Conservation (phyloP, 1,140 invertebrate genomes). For the Achroia grisella region DNA sequence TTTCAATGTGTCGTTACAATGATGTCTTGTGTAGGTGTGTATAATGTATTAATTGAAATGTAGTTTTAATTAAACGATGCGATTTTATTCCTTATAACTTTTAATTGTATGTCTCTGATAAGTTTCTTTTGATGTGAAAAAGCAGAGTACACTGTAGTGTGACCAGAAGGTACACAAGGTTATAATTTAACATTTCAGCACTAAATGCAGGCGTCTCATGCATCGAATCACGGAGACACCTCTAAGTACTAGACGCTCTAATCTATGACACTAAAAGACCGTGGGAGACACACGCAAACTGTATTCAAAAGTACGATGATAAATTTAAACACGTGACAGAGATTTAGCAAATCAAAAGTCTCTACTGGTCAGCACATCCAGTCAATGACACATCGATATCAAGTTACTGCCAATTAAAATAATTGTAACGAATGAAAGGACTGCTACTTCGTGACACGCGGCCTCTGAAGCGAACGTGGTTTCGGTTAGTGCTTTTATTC, state of each 20-base stretch:
- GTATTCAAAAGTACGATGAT: constrained; percentile 12
- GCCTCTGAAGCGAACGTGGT: too few species aligned
- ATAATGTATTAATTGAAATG: too few species aligned
- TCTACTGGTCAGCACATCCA: constrained; percentile 6
- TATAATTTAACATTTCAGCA: too few species aligned
- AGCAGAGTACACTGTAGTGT: too few species aligned
- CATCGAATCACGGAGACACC: background rate
- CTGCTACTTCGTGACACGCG: constrained; percentile 7
- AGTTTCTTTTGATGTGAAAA: too few species aligned
- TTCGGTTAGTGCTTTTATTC: too few species aligned
- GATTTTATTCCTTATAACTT: too few species aligned
- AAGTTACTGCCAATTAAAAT: constrained; percentile 29
- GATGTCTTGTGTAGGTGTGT: too few species aligned
- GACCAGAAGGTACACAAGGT: too few species aligned
- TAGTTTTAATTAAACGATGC: too few species aligned
- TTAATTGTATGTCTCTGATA: too few species aligned
- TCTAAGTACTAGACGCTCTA: background rate
- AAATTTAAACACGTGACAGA: constrained; percentile 2
- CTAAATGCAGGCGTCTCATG: constrained; percentile 1
- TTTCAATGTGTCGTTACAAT: too few species aligned
- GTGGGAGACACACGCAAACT: constrained; percentile 13
- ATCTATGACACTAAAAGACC: background rate
- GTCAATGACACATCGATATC: background rate
- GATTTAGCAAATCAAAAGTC: constrained; percentile 5
- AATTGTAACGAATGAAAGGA: constrained; percentile 13